Percentiles rank a stretch among this genome's conserved stretches.
phyloP scores from a whole-genome alignment of 2,888 invertebrate species.

The Sarcophaga rosellei region DNA sequence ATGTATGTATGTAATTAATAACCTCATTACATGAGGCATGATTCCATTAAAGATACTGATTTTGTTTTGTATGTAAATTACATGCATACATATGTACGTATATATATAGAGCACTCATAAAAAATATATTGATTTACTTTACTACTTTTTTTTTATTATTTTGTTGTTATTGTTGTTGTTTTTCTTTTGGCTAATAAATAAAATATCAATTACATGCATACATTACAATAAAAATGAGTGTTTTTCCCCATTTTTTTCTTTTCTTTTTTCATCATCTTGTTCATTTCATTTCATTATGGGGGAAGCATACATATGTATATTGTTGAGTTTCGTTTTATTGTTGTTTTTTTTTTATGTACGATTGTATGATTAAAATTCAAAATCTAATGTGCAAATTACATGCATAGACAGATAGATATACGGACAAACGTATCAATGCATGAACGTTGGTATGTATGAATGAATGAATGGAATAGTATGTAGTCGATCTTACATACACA shows the following conservation, averaged over 20 bases:
- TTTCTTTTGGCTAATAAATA: slow-evolving; percentile 34
- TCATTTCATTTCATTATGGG: slow-evolving; percentile 1
- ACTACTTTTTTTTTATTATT: neutral
- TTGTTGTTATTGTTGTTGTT: slow-evolving; percentile 24
- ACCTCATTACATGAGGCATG: neutral
- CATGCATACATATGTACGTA: too few species aligned
- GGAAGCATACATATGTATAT: neutral
- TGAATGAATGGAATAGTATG: too few species aligned
- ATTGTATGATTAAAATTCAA: slow-evolving; percentile 40
- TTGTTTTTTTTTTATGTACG: slow-evolving; percentile 6
- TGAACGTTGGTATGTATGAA: neutral
- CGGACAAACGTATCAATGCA: slow-evolving; percentile 23
- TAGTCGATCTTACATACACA: neutral
- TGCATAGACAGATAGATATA: neutral
- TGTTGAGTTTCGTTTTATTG: too few species aligned
- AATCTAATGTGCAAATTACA: slow-evolving; percentile 37
- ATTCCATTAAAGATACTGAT: neutral
- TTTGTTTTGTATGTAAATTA: too few species aligned
- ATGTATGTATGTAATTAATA: neutral
- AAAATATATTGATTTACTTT: too few species aligned
- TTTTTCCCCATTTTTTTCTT: neutral
- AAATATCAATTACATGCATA: slow-evolving; percentile 55
- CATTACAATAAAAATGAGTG: slow-evolving; percentile 1
- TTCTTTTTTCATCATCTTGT: neutral
- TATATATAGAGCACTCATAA: too few species aligned